Percentiles rank a stretch among this genome's conserved stretches.
Evolutionary conservation across 2,888 invertebrate genomes (phyloP).

Genomic region (Caradrina clavipalpis): DNA sequence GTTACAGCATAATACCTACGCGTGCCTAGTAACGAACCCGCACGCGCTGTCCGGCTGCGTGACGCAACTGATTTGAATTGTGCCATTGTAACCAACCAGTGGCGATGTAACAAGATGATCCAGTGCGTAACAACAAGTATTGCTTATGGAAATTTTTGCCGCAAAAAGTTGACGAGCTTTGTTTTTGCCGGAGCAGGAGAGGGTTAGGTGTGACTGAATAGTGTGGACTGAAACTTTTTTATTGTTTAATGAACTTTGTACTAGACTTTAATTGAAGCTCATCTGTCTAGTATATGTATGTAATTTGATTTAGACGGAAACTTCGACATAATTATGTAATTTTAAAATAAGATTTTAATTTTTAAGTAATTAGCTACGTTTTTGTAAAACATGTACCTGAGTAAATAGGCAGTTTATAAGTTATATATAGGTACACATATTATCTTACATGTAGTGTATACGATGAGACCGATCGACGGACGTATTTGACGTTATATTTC

Average conservation of each 20-base stretch:
- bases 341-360: too few relatives aligned
- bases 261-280: background rate
- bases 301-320: too few relatives aligned
- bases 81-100: conserved; percentile 58
- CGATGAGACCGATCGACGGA: background rate
- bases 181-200: conserved; percentile 25
- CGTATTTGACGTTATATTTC: background rate
- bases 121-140: conserved; percentile 50
- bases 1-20: conserved; percentile 49
- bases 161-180: conserved; percentile 56
- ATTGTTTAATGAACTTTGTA: background rate
- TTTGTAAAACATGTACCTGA: too few relatives aligned
- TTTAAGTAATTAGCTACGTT: too few relatives aligned
- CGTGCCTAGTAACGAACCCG: conserved; percentile 47
- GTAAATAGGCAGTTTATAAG: too few relatives aligned
- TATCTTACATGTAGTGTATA: too few relatives aligned
- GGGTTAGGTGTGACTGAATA: conserved; percentile 26
- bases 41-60: conserved; percentile 50
- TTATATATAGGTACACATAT: too few relatives aligned
- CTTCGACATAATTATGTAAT: too few relatives aligned
- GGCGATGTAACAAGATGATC: conserved; percentile 44
- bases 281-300: background rate
- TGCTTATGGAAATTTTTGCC: conserved; percentile 40
- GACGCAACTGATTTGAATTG: conserved; percentile 51
- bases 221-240: background rate